Evolutionary conservation across 2,888 invertebrate species (phyloP), one percentile per base, ranked within the genome.

Genomic region (Mimumesa dahlbomi): DNA sequence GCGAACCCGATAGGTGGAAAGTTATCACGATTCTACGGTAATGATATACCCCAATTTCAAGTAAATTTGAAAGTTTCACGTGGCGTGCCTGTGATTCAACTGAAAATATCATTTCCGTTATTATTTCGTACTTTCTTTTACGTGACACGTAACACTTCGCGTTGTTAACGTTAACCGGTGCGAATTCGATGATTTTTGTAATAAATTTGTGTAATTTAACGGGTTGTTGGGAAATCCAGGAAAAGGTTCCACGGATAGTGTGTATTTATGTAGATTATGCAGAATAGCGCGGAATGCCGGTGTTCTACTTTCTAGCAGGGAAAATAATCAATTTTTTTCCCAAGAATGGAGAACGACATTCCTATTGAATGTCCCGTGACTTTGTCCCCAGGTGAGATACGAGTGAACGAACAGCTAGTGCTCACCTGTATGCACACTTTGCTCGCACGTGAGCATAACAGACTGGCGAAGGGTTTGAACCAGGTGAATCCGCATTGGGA

Each of bases 401-500:
- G 97, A 84, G 97, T 97, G 0, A 97, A 97, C 89, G 97, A 97
- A 88, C 97, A 97, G 85, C 90, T 97, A 75, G 95, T 97, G 0
- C 90, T 97, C 56, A 94, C 97, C 0, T 96, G 96, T 76, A 96
- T 97, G 96, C 97, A 97, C 87, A 97, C 97, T 0, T 89, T 97
- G 31, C 94, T 96, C 94, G 96, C 97, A 0, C 91, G 97, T 64
- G 96, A 98, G 87, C 98, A 98, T 89, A 98, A 98, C 90, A 92
- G 96, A 65, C 90, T 96, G 0, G 97, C 97, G 0, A 93, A 92
- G 53, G 94, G 91, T 4, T 90, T 98, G 36, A 92, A 94, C 0
- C 92, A 93, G 50, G 92, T 97, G 3, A 97, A 98, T 90, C 96
- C 96, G 0, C 96, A 96, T 87, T 97, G 97, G 97, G 96, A 97